Conservation (phyloP, 2,797 vertebrate species). For the Yasuhikotakia modesta region DNA sequence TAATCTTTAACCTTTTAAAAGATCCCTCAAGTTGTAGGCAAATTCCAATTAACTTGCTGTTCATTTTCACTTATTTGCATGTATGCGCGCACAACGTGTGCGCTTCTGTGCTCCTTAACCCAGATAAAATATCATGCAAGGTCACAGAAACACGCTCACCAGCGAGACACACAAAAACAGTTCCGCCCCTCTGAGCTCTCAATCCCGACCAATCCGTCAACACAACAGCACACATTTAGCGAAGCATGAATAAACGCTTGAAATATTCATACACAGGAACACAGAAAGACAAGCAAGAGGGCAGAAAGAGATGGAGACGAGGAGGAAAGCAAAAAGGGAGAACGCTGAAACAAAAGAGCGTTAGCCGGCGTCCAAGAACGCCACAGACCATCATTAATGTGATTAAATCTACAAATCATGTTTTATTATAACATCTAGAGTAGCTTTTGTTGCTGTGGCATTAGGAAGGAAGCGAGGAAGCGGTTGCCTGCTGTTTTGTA, state of each 20-base stretch:
- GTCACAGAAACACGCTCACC: background rate
- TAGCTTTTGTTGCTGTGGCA: conserved; percentile 50
- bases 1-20: conserved; percentile 31
- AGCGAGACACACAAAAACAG: conserved; percentile 18
- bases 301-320: conserved; percentile 28
- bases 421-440: too few relatives aligned
- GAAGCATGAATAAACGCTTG: conserved; percentile 71
- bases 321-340: background rate
- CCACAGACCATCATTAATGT: conserved; percentile 39
- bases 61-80: conserved; percentile 33
- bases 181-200: conserved; percentile 11
- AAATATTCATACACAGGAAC: conserved; percentile 71
- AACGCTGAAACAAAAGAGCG: background rate
- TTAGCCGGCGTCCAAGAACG: too few relatives aligned
- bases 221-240: conserved; percentile 61
- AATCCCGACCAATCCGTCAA: conserved; percentile 60
- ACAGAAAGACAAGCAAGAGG: conserved; percentile 19
- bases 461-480: conserved; percentile 13
- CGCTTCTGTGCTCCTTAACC: background rate
- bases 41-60: conserved; percentile 16
- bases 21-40: conserved; percentile 15
- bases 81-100: background rate
- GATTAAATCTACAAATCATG: conserved; percentile 57
- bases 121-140: background rate
- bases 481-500: background rate